Base-by-base conservation (phyloP, 2,113 vertebrate species). In the Colaptes auratus region DNA sequence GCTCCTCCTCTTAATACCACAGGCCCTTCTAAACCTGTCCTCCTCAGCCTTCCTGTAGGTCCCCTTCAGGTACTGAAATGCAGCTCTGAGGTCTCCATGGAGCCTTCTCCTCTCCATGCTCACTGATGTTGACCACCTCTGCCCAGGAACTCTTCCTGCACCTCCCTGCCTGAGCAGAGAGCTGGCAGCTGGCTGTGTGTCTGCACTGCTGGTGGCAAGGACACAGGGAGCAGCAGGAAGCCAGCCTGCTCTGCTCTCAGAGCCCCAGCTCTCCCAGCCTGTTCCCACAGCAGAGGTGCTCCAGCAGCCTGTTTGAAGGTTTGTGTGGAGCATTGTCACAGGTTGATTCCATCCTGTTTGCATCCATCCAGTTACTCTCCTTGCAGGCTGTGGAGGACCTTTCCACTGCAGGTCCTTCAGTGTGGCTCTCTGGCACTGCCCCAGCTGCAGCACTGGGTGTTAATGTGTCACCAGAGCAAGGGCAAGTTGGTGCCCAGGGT, bases 391-490 rank as follows among this genome's bases (percentile, higher is more conserved):
- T 50, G 36, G n/a, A 69, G 33, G 39, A 5, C 20, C 67, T 76
- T 69, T 50, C 55, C 30, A 0, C 72, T 36, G 15, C 42, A 50
- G 52, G 10, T 78, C 6, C 28, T 53, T 48, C 17, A 25, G 9
- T 23, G 48, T 12, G 56, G 35, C 15, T 83, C 4, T 8, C 59
- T 66, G 67, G 48, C 74, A 53, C 14, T 3, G 39, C 52, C 79
- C 86, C 60, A 66, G 69, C 64, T 83, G 69, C 35, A 23, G 86
- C 72, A 27, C 7, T 59, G 39, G 31, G 21, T 17, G 82, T 82
- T 95, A 88, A 81, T 88, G 55, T 64, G 6, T 88, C 88, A 86
- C 79, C 28, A 20, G 42, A 59, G 71, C n/a, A 89, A 74, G 59
- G 88, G 69, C 72, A 93, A 86, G 83, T 25, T 25, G 14, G 25